Conservation (phyloP, 2,797 vertebrate species). For the Selene dorsalis region DNA sequence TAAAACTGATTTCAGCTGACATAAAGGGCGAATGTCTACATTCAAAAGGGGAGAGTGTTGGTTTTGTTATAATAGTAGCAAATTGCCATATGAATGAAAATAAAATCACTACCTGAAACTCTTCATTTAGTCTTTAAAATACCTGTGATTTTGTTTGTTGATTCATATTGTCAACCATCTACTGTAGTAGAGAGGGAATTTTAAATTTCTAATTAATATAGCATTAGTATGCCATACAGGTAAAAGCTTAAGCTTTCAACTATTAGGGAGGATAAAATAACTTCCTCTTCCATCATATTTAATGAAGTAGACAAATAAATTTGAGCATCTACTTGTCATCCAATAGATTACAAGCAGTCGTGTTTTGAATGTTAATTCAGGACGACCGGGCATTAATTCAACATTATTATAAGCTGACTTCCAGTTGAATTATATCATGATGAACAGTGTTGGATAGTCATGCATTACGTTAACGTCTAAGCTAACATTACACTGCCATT, state of each 20-base stretch:
- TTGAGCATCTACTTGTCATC: background rate
- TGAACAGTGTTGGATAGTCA: background rate
- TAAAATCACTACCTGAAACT: background rate
- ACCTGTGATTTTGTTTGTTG: background rate
- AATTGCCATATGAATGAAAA: background rate
- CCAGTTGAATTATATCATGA: background rate
- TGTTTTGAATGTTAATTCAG: background rate
- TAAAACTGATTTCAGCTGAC: slow-evolving; percentile 20
- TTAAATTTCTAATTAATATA: background rate
- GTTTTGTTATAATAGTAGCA: background rate
- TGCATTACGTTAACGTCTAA: background rate
- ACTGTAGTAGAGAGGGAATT: background rate
- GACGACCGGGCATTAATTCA: background rate
- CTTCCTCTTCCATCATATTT: background rate
- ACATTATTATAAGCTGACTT: background rate
- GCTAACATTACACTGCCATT: background rate
- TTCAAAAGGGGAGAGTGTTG: slow-evolving; percentile 16
- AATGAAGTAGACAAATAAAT: background rate
- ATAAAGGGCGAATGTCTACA: slow-evolving; percentile 12
- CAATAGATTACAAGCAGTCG: background rate
- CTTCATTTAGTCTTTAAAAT: background rate
- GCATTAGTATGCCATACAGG: background rate
- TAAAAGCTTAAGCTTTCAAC: background rate
- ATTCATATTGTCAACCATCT: background rate
- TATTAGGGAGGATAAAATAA: background rate